Evolutionary conservation across 2,888 invertebrate species (phyloP), one percentile per base, ranked within the genome.

Genomic region (Euphydryas editha): DNA sequence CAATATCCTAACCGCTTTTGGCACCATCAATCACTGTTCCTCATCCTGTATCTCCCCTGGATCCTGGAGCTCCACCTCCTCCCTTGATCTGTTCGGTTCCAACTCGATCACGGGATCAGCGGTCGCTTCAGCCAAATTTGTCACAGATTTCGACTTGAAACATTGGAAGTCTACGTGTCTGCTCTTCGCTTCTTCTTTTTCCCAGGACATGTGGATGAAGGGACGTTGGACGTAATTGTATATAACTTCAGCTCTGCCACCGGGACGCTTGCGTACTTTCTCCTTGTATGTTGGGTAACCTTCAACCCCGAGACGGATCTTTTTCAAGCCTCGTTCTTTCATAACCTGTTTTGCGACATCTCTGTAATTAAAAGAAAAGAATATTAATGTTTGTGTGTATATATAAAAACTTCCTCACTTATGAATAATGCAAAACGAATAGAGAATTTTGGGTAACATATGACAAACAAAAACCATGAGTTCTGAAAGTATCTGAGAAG

Each of bases 261-360:
- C 99, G 0, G 99, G 97, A 20, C 99, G 94, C 81, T 97, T 97
- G 88, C 98, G 98, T 1, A 99, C 96, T 85, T 99, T 99, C 84
- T 99, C 99, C 84, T 99, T 99, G 93, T 99, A 98, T 0, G 99
- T 99, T 3, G 99, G 99, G 87, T 99, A 99, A 0, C 99, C 99
- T 92, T 99, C 99, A 69, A 99, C 99, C 7, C 99, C 99, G 21
- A 99, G 94, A 2, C 99, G 96, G 73, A 99, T 99, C 84, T 99
- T 99, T 88, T 99, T 99, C 64, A 99, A 92, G 0, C 99, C 99
- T 54, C 99, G 94, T 84, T 99, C 99, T 82, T 99, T 99, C 94
- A 99, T 95, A 30, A 99, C 99, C 85, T 98, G 98, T 81, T 99
- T 99, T 8, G 99, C 99, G 7, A 99, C 99, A 85, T 99, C 99